Evolutionary conservation across 2,113 vertebrate genomes (phyloP).

Genomic region (Ploceus nigricollis): DNA sequence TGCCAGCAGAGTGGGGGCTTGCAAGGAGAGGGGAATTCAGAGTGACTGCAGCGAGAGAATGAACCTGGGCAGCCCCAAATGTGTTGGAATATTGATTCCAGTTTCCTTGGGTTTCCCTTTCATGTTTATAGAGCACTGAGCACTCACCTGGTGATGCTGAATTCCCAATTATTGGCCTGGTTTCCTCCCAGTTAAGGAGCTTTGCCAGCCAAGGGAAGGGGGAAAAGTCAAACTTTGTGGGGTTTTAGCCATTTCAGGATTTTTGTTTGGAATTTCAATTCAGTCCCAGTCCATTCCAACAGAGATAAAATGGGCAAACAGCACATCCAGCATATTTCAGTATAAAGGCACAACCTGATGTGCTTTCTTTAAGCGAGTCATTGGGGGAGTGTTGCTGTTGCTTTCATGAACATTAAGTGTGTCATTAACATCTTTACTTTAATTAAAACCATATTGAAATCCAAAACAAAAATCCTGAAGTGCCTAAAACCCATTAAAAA

Average conservation of each 20-base stretch:
- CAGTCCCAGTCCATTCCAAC: not conserved
- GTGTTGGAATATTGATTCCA: not conserved
- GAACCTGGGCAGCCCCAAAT: not conserved
- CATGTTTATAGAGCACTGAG: fast-evolving
- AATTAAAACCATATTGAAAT: not conserved
- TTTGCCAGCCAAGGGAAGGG: not conserved
- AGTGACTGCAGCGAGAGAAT: not conserved
- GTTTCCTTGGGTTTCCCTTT: not conserved
- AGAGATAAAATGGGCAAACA: not conserved
- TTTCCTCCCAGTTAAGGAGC: not conserved
- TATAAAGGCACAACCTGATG: not conserved
- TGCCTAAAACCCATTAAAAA: not conserved
- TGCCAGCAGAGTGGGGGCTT: not conserved
- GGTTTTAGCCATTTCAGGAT: not conserved
- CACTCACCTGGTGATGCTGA: not conserved
- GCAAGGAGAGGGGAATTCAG: not conserved
- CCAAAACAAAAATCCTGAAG: not conserved
- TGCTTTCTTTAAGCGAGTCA: not conserved
- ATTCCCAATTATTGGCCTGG: not conserved
- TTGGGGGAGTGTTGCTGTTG: not conserved
- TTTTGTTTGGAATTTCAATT: not conserved
- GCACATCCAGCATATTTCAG: not conserved
- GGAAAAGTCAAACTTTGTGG: not conserved
- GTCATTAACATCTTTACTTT: not conserved
- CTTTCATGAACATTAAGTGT: not conserved